phyloP scores from a whole-genome alignment of 1,140 invertebrate genomes.

The Calosoma granatense region DNA sequence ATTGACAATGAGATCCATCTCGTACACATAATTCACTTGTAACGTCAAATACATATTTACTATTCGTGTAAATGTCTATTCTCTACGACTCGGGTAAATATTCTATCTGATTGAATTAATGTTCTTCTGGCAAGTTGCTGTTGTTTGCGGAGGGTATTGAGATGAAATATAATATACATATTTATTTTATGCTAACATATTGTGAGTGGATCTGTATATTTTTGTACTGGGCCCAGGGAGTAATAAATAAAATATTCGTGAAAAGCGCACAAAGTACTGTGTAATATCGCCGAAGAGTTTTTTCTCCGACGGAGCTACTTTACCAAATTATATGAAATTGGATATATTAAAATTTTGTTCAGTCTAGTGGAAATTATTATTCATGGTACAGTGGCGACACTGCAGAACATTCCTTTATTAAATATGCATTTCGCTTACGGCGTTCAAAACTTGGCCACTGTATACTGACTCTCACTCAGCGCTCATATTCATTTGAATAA shows the following conservation, averaged over 20 bases:
- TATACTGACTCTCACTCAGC: too few relatives aligned
- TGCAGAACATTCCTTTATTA: not conserved
- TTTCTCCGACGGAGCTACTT: not conserved
- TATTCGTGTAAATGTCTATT: not conserved
- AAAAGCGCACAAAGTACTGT: not conserved
- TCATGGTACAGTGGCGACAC: not conserved
- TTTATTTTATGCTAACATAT: too few relatives aligned
- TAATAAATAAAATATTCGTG: too few relatives aligned
- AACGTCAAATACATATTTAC: slow-evolving; percentile 1
- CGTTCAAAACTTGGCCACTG: not conserved
- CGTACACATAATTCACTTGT: not conserved
- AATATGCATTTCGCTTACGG: not conserved
- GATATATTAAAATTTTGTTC: not conserved
- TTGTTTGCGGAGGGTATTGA: too few relatives aligned
- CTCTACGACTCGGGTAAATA: too few relatives aligned
- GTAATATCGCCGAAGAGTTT: not conserved
- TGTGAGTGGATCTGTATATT: too few relatives aligned
- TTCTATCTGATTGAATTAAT: too few relatives aligned
- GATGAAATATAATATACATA: too few relatives aligned
- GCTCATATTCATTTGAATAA: too few relatives aligned
- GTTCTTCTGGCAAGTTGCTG: too few relatives aligned
- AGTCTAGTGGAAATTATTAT: not conserved
- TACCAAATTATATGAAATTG: not conserved
- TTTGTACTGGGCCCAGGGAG: too few relatives aligned
- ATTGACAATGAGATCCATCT: slow-evolving; percentile 7